A percentile compares a stretch with the other conserved stretches of the same genome.
These are phyloP conservation scores for Pao palembangensis DNA, from an alignment of 2,113 vertebrate species.

Conservation along the genomic window DNA sequence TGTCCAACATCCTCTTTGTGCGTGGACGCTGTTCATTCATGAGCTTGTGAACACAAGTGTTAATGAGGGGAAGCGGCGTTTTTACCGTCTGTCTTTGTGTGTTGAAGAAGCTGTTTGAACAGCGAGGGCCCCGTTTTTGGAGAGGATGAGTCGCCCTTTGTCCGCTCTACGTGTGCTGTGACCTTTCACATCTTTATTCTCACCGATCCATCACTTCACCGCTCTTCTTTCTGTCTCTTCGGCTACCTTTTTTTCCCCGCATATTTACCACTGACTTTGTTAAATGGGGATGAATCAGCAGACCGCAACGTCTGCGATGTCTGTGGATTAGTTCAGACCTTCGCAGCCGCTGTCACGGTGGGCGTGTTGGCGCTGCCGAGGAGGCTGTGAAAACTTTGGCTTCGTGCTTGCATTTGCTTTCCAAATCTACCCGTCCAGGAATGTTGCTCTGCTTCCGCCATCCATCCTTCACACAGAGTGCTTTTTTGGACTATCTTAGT, in stretches of 20 bases:
- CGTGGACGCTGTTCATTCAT: constrained; percentile 27
- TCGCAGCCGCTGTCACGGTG: too few species aligned
- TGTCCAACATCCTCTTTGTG: constrained; percentile 23
- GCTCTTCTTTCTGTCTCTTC: neutral
- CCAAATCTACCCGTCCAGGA: too few species aligned
- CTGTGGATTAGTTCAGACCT: too few species aligned
- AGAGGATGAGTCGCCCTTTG: constrained; percentile 14
- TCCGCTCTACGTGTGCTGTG: constrained; percentile 2
- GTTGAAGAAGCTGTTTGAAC: constrained; percentile 44
- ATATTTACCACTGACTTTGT: too few species aligned
- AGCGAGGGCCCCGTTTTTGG: constrained; percentile 17
- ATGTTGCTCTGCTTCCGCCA: too few species aligned
- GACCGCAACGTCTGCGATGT: neutral
- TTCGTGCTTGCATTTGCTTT: constrained; percentile 15
- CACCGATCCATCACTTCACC: neutral
- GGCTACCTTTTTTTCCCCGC: neutral
- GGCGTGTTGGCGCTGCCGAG: neutral
- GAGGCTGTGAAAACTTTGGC: neutral
- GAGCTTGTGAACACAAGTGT: constrained; percentile 28
- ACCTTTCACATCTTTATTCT: constrained; percentile 27
- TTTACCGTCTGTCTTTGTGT: constrained; percentile 38
- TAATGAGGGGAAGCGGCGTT: constrained; percentile 20
- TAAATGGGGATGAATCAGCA: too few species aligned
- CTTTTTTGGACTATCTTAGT: too few species aligned
- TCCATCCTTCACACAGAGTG: neutral